Percentiles rank a stretch among this genome's conserved stretches.
Conservation (phyloP, 2,113 vertebrate species). For the Corythornis cristatus region DNA sequence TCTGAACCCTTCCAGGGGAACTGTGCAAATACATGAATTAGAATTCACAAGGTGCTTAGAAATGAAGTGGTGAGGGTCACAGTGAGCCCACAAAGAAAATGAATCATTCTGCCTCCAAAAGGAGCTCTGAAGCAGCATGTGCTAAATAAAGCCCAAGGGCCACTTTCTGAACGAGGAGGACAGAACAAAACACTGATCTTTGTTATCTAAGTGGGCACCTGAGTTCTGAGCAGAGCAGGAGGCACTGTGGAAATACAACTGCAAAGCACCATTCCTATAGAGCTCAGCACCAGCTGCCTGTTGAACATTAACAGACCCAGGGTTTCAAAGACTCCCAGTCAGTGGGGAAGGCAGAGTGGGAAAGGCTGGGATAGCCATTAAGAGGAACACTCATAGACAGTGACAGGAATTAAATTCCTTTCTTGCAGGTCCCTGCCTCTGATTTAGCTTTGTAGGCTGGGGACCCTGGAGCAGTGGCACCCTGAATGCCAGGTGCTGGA, state of each 20-base stretch:
- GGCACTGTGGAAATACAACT: conserved; percentile 29
- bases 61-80: too few relatives aligned
- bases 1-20: too few relatives aligned
- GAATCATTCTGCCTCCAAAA: not conserved
- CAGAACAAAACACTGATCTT: conserved; percentile 70
- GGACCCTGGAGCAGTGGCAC: not conserved
- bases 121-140: conserved; percentile 57
- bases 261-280: not conserved
- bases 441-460: not conserved
- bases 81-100: too few relatives aligned
- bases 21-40: too few relatives aligned
- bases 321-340: not conserved
- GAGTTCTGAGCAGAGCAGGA: conserved; percentile 38
- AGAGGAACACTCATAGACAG: not conserved
- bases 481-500: not conserved
- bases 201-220: conserved; percentile 51
- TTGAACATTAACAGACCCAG: not conserved
- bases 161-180: conserved; percentile 63
- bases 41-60: too few relatives aligned
- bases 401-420: not conserved
- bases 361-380: not conserved
- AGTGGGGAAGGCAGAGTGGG: rapidly evolving
- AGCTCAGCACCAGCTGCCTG: not conserved
- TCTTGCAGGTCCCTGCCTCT: not conserved
- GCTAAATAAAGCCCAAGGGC: conserved; percentile 69